Evolutionary conservation across 2,113 vertebrate genomes (phyloP).

Genomic region (Pterocles gutturalis): DNA sequence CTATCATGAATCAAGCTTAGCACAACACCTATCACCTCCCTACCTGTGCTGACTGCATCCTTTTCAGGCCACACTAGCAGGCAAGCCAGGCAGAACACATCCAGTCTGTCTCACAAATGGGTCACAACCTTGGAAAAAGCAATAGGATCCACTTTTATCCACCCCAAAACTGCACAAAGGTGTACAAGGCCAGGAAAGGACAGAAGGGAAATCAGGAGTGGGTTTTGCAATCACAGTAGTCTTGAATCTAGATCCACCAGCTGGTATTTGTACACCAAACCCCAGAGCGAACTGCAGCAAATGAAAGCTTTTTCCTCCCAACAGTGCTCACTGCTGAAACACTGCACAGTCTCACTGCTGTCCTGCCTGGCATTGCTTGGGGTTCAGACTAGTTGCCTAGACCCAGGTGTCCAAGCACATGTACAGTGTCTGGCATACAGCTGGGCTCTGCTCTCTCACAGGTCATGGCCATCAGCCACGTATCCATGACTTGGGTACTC

Average conservation of each 20-base stretch:
- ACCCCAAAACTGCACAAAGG: neutral
- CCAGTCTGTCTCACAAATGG: neutral
- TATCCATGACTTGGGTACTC: neutral
- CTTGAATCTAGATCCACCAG: neutral
- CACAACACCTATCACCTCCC: neutral
- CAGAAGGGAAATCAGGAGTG: neutral
- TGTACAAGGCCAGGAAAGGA: neutral
- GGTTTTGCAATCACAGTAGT: neutral
- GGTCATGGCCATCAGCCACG: neutral
- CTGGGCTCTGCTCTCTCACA: neutral
- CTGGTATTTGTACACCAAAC: neutral
- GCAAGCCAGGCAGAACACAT: neutral
- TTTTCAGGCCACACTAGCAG: neutral
- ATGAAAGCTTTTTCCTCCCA: neutral
- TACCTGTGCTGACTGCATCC: neutral
- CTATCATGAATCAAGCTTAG: neutral
- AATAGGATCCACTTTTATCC: neutral
- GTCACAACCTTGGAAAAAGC: neutral
- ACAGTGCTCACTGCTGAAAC: neutral
- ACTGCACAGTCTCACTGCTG: fast-evolving
- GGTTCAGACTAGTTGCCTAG: neutral
- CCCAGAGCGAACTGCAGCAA: neutral
- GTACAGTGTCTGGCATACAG: neutral
- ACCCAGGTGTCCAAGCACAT: neutral
- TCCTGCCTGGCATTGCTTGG: neutral